Evolutionary conservation across 2,797 vertebrate genomes (phyloP).

Genomic region (Poecilia picta): DNA sequence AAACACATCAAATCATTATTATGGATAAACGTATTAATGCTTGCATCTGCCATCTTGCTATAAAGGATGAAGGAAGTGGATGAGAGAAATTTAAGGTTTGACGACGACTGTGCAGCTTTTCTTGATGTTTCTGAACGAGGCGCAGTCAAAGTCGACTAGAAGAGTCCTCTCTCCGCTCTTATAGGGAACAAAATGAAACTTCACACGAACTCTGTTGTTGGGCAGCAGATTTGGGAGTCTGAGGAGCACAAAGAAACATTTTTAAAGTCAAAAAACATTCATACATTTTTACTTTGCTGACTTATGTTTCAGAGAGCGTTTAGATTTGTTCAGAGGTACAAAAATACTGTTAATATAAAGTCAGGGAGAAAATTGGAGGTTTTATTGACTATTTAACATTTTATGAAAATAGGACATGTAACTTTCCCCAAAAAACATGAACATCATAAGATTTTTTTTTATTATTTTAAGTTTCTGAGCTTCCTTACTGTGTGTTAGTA

Average conservation of each 20-base stretch:
- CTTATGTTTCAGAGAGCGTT: neutral
- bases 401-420: neutral
- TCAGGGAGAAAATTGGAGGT: neutral
- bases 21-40: neutral
- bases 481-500: neutral
- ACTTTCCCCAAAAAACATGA: neutral
- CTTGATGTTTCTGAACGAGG: slow-evolving; percentile 77
- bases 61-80: neutral
- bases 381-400: neutral
- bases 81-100: neutral
- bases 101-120: slow-evolving; percentile 30
- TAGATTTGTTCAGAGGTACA: neutral
- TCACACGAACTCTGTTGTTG: accelerated
- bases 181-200: slow-evolving; percentile 43
- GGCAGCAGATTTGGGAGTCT: slow-evolving; percentile 49
- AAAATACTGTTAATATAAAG: neutral
- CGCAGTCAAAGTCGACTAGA: slow-evolving; percentile 71
- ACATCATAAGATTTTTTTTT: neutral
- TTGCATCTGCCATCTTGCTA: neutral
- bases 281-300: neutral
- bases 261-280: neutral
- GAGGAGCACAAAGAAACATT: neutral
- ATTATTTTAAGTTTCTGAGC: neutral
- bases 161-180: slow-evolving; percentile 73
- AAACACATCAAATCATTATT: neutral